These are phyloP conservation scores for Lordiphosa collinella DNA, from an alignment of 1,140 invertebrate species.

Conservation along the genomic window DNA sequence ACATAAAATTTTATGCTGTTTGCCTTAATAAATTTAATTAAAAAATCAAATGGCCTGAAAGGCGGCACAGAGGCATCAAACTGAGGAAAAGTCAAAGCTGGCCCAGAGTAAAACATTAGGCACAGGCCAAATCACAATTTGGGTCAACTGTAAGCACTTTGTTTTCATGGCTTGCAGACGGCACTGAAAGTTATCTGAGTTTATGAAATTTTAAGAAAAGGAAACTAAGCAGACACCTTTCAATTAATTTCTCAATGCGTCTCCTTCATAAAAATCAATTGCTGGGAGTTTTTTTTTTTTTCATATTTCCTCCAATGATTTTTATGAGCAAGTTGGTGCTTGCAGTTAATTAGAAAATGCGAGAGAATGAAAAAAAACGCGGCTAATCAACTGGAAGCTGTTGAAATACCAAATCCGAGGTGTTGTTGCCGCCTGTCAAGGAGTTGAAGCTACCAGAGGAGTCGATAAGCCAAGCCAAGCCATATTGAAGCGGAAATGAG, in stretches of 20 bases:
- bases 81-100: constrained; percentile 3
- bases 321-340: constrained; percentile 13
- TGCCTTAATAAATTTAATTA: constrained; percentile 66
- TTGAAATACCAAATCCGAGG: constrained; percentile 4
- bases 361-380: constrained; percentile 3
- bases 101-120: constrained; percentile 5
- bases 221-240: background rate
- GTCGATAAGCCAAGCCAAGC: constrained; percentile 1
- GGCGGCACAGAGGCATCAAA: background rate
- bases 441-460: background rate
- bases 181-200: constrained; percentile 3
- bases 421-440: constrained; percentile 4
- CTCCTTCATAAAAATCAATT: constrained; percentile 13
- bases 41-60: constrained; percentile 4
- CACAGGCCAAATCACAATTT: constrained; percentile 12
- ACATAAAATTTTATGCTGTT: constrained; percentile 69
- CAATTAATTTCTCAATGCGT: constrained; percentile 14
- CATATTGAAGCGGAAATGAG: constrained; percentile 15
- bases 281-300: background rate
- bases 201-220: too few species aligned
- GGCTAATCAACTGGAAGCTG: constrained; percentile 15
- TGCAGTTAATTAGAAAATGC: constrained; percentile 18
- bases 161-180: constrained; percentile 8
- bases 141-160: constrained; percentile 8
- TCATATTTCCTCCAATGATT: background rate